phyloP scores from a whole-genome alignment of 2,888 invertebrate species.

The Digitonthophagus gazella region DNA sequence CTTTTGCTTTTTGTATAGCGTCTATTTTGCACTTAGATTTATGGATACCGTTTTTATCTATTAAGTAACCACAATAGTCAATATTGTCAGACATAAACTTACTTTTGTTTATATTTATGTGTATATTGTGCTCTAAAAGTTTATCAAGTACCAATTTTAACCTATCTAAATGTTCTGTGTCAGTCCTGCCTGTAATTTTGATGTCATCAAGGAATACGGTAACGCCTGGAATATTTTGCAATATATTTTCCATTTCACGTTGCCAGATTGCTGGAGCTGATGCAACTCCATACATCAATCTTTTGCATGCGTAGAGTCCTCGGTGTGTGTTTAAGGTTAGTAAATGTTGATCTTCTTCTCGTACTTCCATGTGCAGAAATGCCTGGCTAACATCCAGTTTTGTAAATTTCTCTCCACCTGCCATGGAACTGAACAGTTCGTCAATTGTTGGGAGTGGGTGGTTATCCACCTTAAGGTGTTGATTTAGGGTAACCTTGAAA shows the following conservation, averaged over 20 bases:
- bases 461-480: neutral
- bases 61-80: constrained; percentile 39
- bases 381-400: constrained; percentile 38
- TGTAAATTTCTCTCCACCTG: constrained; percentile 32
- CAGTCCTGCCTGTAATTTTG: constrained; percentile 34
- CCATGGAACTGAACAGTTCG: constrained; percentile 26
- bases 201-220: constrained; percentile 32
- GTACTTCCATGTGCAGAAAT: constrained; percentile 41
- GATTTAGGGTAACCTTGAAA: neutral
- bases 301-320: constrained; percentile 39
- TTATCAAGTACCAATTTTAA: constrained; percentile 35
- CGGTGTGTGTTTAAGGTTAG: constrained; percentile 43
- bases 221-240: constrained; percentile 37
- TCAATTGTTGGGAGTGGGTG: neutral
- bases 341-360: constrained; percentile 37
- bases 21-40: constrained; percentile 39
- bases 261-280: constrained; percentile 43
- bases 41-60: constrained; percentile 40
- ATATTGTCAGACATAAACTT: constrained; percentile 37
- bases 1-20: constrained; percentile 37
- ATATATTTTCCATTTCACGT: constrained; percentile 37
- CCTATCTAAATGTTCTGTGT: constrained; percentile 34
- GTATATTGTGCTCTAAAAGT: constrained; percentile 34
- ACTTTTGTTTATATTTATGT: constrained; percentile 37
- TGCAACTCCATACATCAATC: constrained; percentile 40